Conservation (phyloP, 2,113 vertebrate species). For the Semnornis frantzii region DNA sequence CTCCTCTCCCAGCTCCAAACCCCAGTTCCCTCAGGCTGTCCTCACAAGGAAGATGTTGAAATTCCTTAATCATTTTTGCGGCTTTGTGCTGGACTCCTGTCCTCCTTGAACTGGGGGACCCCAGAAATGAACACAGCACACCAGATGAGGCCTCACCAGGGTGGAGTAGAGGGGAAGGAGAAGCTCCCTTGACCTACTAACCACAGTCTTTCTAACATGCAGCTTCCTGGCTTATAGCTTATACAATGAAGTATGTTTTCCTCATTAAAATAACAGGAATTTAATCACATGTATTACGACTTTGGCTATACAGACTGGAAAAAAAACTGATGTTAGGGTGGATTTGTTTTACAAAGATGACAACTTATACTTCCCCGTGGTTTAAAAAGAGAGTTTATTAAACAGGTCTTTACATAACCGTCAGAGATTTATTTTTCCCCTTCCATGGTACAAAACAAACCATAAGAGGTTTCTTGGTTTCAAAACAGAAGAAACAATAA, state of each 20-base stretch:
- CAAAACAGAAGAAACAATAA: neutral
- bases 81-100: no score
- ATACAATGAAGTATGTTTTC: constrained; percentile 50
- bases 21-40: no score
- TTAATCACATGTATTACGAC: constrained; percentile 59
- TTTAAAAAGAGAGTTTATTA: neutral
- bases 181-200: no score
- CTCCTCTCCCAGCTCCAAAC: no score
- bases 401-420: neutral
- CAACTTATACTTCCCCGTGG: neutral
- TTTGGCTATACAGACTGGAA: constrained; percentile 21
- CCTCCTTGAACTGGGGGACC: no score
- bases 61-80: no score
- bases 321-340: neutral
- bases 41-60: no score
- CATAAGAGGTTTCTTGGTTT: neutral
- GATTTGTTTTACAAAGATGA: neutral
- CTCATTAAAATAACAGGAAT: constrained; percentile 67
- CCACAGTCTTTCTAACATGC: neutral
- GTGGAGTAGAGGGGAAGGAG: no score
- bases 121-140: no score
- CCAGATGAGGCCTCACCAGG: no score
- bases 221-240: constrained; percentile 50
- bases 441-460: neutral
- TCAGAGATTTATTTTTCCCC: neutral